phyloP scores from a whole-genome alignment of 2,113 vertebrate genomes.

The Pseudonaja textilis region DNA sequence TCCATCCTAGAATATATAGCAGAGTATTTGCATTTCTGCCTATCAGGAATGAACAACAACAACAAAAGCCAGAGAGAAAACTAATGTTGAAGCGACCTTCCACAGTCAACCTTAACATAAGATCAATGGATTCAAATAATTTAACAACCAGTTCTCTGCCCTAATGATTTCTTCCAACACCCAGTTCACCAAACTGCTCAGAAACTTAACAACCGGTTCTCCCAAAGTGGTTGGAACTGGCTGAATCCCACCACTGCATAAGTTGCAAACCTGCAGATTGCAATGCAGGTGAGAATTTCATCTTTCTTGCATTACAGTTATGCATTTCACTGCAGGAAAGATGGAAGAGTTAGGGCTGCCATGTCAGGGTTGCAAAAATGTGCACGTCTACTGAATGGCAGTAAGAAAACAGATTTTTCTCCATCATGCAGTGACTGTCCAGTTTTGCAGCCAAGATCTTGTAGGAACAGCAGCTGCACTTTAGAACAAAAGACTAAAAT shows the following conservation, averaged over 20 bases:
- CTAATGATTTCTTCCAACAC: no score
- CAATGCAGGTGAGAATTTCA: background rate
- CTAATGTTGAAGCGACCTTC: background rate
- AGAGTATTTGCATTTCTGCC: background rate
- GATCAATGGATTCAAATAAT: no score
- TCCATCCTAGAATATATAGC: background rate
- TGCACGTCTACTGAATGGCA: background rate
- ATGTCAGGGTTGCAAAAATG: background rate
- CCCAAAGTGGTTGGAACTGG: no score
- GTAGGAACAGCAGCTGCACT: background rate
- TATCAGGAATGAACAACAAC: background rate
- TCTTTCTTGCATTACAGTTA: background rate
- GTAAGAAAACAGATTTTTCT: background rate
- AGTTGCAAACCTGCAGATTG: background rate
- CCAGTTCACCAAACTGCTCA: no score
- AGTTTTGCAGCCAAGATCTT: background rate
- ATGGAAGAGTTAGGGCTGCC: background rate
- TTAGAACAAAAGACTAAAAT: background rate
- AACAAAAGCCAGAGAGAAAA: background rate
- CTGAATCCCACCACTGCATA: no score
- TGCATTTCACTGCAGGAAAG: background rate
- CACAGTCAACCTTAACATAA: background rate
- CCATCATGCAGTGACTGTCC: background rate
- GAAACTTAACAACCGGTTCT: no score
- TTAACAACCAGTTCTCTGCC: no score